Evolutionary conservation across 2,797 vertebrate species (phyloP), one percentile per base, ranked within the genome.

Genomic region (Coilia nasus): DNA sequence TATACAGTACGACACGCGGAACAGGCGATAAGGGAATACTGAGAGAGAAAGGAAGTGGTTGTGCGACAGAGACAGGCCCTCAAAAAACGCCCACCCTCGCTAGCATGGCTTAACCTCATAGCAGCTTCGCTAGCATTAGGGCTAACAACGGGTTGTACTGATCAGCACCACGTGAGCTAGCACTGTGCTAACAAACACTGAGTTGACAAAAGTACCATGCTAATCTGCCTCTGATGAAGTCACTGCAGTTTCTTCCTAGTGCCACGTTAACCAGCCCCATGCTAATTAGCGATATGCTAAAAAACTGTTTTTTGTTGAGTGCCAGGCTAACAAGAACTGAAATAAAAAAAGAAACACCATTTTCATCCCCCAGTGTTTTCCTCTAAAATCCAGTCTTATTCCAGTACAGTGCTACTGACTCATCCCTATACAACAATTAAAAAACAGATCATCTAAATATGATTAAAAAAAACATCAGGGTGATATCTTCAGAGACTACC

Each of bases 1-100:
- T 59, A 59, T 19, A 59, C 57, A 67, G 19, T 21, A 78, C 71
- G 19, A 44, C 31, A 35, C 71, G 15, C 31, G 44, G 71, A 78
- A 78, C 17, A 78, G 71, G 71, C 71, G 71, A 78, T 78, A 31
- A 78, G 35, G 71, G 71, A 78, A 78, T 44, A 78, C 71, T 78
- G 35, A 44, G 71, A 78, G 71, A n/a, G 7, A 78, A 21, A 78
- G 71, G 60, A 41, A 78, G 71, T 78, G 71, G 64, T 71, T 25
- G 28, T 41, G 35, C 2, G 35, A 21, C 71, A 78, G 31, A 78
- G 71, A 41, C 71, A 78, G 35, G 31, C 71, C 71, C 31, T 4
- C 50, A 54, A 78, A 78, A 64, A 2, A 44, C 35, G 41, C 11
- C 67, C 67, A 75, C 67, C 31, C 67, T 41, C 71, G 17, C 50